Conservation (phyloP, 2,797 vertebrate species). For the Cyprinella venusta region DNA sequence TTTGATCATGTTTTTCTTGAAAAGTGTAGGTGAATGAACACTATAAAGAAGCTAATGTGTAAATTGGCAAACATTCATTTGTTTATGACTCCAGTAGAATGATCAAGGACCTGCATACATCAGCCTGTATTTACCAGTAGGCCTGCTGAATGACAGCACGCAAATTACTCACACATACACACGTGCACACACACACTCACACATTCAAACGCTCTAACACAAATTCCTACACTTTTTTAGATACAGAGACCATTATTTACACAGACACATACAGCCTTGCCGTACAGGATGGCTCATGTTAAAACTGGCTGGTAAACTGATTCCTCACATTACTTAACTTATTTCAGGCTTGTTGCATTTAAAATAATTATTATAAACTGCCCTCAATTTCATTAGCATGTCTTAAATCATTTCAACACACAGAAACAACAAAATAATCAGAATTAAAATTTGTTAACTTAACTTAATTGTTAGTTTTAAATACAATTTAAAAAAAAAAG, state of each 20-base stretch:
- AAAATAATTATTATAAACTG: background rate
- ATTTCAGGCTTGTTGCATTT: constrained; percentile 44
- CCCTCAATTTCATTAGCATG: background rate
- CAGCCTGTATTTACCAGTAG: constrained; percentile 49
- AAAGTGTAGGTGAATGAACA: constrained; percentile 57
- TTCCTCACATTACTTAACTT: constrained; percentile 50
- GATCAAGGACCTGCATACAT: constrained; percentile 51
- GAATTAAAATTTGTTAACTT: background rate
- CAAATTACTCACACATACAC: constrained; percentile 23
- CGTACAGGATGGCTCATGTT: constrained; percentile 51
- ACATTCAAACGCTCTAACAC: constrained; percentile 3
- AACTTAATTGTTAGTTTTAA: constrained; percentile 20
- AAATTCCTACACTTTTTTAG: constrained; percentile 30
- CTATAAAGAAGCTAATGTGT: constrained; percentile 60
- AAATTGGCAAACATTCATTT: constrained; percentile 57
- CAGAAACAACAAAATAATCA: constrained; percentile 9
- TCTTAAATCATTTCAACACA: constrained; percentile 15
- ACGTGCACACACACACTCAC: background rate
- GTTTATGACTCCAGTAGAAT: constrained; percentile 29
- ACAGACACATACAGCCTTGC: constrained; percentile 37
- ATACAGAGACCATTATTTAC: constrained; percentile 43
- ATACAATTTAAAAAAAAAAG: background rate
- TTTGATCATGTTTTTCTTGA: constrained; percentile 61
- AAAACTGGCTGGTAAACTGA: constrained; percentile 56
- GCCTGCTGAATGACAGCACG: constrained; percentile 40